Evolutionary conservation across 1,140 invertebrate genomes (phyloP).

Genomic region (Ridgeia piscesae): DNA sequence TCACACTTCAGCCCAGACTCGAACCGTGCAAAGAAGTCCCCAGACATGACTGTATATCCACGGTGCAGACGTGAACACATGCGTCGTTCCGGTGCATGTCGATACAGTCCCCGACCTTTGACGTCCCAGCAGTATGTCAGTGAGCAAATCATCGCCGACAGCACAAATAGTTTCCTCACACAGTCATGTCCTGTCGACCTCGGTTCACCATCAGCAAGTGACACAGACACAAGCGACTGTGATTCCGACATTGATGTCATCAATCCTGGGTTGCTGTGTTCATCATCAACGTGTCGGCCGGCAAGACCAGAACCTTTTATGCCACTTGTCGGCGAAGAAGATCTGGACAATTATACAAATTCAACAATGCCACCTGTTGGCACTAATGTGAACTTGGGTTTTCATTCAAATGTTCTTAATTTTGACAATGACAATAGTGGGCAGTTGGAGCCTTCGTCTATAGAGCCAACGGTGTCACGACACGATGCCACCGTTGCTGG

Average conservation of each 20-base stretch:
- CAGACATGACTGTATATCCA: background rate
- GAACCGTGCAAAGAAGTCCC: background rate
- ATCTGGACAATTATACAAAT: constrained; percentile 61
- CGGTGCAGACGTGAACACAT: background rate
- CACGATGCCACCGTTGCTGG: background rate
- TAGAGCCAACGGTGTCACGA: too few relatives aligned
- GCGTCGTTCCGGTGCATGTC: background rate
- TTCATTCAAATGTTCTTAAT: too few relatives aligned
- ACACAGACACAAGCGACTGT: background rate
- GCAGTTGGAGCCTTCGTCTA: too few relatives aligned
- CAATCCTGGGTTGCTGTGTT: constrained; percentile 2
- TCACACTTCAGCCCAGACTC: background rate
- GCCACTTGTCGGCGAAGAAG: constrained; percentile 51
- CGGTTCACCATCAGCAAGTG: background rate
- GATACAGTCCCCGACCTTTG: constrained; percentile 12
- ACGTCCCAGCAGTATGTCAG: background rate
- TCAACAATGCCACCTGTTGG: background rate
- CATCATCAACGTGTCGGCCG: constrained; percentile 25
- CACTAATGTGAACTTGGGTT: too few relatives aligned
- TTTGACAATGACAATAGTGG: too few relatives aligned
- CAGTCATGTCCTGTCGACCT: background rate
- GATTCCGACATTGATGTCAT: background rate
- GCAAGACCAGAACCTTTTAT: constrained; percentile 15
- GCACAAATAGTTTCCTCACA: background rate
- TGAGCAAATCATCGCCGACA: background rate